Evolutionary conservation across 2,113 vertebrate genomes (phyloP).

Genomic region (Heptranchias perlo): DNA sequence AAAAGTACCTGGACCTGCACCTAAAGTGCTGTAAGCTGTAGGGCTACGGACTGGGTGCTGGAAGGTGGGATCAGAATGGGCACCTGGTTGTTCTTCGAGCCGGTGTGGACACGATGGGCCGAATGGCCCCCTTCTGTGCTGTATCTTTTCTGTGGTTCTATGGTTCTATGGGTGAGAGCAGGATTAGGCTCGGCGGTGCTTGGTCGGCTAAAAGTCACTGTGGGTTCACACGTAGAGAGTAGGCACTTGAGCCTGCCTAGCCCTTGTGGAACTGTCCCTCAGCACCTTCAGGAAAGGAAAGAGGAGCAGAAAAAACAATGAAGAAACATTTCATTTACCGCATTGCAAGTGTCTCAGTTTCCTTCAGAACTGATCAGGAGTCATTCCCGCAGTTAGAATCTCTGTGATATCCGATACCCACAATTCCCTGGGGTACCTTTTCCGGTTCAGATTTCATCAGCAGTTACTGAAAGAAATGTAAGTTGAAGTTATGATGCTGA

Average conservation of each 20-base stretch:
- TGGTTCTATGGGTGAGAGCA: background rate
- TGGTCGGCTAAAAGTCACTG: background rate
- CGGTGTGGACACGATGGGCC: no score
- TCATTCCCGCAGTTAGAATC: background rate
- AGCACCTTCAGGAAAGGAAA: no score
- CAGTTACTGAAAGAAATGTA: background rate
- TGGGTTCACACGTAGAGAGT: no score
- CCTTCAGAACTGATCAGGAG: background rate
- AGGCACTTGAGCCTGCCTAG: background rate
- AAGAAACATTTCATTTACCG: background rate
- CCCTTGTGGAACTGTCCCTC: background rate
- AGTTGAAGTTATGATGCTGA: background rate
- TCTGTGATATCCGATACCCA: no score
- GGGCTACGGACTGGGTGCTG: no score
- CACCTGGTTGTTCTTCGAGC: no score
- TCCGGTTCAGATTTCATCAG: background rate
- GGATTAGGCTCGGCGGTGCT: background rate
- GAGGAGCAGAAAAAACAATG: background rate
- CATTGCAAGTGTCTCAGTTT: background rate
- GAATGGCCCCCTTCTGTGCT: no score
- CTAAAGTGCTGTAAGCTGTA: no score
- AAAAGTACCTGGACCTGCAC: no score
- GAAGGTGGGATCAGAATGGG: no score
- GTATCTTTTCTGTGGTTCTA: no score
- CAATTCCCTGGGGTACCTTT: background rate